Conservation (phyloP, 2,797 vertebrate species). For the Xenops minutus region DNA sequence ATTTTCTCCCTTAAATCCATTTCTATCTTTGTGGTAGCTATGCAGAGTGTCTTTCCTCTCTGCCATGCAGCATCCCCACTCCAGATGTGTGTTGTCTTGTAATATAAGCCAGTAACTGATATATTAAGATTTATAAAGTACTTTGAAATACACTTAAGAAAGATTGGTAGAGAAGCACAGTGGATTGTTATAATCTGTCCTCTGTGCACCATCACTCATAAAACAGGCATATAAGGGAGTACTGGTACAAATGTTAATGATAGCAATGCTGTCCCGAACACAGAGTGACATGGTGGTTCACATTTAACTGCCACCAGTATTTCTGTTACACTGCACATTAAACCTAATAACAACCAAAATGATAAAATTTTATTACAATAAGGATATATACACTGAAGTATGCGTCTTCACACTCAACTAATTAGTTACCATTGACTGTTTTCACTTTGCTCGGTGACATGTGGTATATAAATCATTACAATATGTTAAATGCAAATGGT, state of each 20-base stretch:
- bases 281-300: constrained; percentile 2
- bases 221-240: not conserved
- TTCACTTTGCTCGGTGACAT: constrained; percentile 72
- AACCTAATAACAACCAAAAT: constrained; percentile 42
- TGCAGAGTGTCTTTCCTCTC: not conserved
- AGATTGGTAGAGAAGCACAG: not conserved
- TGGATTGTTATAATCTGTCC: not conserved
- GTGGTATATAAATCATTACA: constrained; percentile 78
- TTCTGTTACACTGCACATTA: constrained; percentile 9
- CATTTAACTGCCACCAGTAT: not conserved
- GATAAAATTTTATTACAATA: constrained; percentile 40
- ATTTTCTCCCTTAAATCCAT: not conserved
- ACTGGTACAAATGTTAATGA: not conserved
- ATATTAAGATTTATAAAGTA: not conserved
- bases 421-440: constrained; percentile 71
- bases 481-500: constrained; percentile 78
- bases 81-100: not conserved
- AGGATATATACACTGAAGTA: constrained; percentile 51
- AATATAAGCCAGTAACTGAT: not conserved
- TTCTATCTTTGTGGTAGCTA: not conserved
- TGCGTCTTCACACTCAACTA: constrained; percentile 69
- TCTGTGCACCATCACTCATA: not conserved
- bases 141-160: not conserved
- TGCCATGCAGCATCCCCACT: not conserved
- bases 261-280: not conserved